phyloP scores from a whole-genome alignment of 2,888 invertebrate species.

The Ormyrus nitidulus region DNA sequence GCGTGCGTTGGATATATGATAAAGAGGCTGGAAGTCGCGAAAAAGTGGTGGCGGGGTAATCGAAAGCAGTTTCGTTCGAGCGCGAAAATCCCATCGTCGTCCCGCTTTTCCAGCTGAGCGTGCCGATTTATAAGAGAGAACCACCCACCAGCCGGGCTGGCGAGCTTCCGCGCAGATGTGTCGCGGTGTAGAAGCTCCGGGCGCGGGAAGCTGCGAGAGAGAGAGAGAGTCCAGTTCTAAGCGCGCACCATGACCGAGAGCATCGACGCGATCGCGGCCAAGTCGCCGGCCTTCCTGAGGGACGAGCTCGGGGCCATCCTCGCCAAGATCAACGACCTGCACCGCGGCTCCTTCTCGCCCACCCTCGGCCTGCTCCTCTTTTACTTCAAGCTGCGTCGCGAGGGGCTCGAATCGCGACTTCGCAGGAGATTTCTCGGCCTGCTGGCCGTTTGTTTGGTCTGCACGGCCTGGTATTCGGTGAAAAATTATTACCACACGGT shows the following conservation, averaged over 20 bases:
- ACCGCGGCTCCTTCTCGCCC: constrained; percentile 35
- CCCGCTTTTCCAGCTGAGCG: constrained; percentile 5
- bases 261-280: constrained; percentile 53
- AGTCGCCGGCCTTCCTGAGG: constrained; percentile 61
- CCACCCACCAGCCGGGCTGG: background rate
- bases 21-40: no score
- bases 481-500: constrained; percentile 4
- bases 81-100: constrained; percentile 6
- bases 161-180: background rate
- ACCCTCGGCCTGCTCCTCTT: constrained; percentile 57
- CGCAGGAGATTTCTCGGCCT: background rate
- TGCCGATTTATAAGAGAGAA: background rate
- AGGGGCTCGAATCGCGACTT: background rate
- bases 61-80: background rate
- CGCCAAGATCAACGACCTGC: constrained; percentile 59
- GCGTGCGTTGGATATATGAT: no score
- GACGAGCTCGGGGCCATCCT: constrained; percentile 64
- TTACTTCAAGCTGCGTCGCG: constrained; percentile 57
- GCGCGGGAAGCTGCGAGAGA: background rate
- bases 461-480: background rate
- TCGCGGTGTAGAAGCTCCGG: background rate
- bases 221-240: constrained; percentile 47
- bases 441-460: background rate
- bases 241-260: constrained; percentile 61
- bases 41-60: background rate